Evolutionary conservation across 2,888 invertebrate genomes (phyloP).

Genomic region (Entomobrya multifasciata): DNA sequence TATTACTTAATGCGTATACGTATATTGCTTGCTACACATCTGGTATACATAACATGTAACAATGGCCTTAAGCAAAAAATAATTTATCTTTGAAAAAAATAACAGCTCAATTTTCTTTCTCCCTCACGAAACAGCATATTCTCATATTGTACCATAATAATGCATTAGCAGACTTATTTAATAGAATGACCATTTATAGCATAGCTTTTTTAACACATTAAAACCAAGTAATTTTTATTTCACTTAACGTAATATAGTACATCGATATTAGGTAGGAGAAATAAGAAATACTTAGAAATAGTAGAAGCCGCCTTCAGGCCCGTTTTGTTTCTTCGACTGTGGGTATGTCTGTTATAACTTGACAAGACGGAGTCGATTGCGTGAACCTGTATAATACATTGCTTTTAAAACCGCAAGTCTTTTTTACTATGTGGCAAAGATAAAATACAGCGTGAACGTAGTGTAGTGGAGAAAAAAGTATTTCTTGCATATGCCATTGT

Average conservation of each 20-base stretch:
- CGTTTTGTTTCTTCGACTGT: background rate
- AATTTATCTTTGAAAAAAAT: background rate
- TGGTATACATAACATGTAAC: background rate
- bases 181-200: too few relatives aligned
- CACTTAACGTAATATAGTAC: background rate
- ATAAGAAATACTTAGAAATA: background rate
- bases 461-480: background rate
- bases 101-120: background rate
- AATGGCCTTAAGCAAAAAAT: background rate
- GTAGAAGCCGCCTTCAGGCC: background rate
- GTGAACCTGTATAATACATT: constrained; percentile 18
- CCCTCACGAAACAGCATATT: too few relatives aligned
- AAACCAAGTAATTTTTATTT: constrained; percentile 2
- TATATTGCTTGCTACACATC: background rate
- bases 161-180: too few relatives aligned
- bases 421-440: constrained; percentile 2
- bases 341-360: background rate
- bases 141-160: too few relatives aligned
- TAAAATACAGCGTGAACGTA: background rate
- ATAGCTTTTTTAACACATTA: too few relatives aligned
- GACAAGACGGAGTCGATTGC: background rate
- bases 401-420: background rate
- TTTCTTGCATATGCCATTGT: background rate
- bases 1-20: background rate
- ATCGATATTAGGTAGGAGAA: background rate